Base-by-base conservation (phyloP, 2,888 invertebrate genomes). In the Eurois occulta region DNA sequence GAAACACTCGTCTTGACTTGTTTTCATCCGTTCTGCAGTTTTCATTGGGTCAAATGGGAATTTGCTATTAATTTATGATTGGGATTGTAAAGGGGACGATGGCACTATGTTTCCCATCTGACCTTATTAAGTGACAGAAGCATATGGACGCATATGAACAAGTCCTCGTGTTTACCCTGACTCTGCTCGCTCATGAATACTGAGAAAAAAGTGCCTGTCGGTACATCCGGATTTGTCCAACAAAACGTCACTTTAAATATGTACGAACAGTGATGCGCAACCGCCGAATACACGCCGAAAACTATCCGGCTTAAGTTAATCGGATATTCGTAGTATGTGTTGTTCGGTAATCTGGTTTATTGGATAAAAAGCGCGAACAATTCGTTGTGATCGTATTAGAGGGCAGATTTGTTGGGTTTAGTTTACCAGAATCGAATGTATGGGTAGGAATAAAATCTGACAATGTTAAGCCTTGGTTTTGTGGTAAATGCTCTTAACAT, bases 231-330 rank as follows among this genome's bases (percentile, higher is more conserved):
- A 75, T 75, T 72, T 46, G 78, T 65, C 74, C 66, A 46, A 80
- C 48, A 79, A 74, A 77, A 70, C 67, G 58, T 65, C 68, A 71
- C 64, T 80, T 86, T 78, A 81, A 86, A 86, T 75, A 86, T 86
- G 65, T 84, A 77, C 83, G 48, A 66, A 43, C 78, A 86, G 85
- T 78, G 87, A 77, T 70, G 84, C 35, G 70, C 52, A 46, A 52
- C 73, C 60, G 38, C 35, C 46, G 72, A 72, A 75, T 75, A 52
- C 74, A 65, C 60, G 62, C 58, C 55, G 78, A 73, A 73, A 78
- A 86, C 86, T 84, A 78, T 83, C 73, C 86, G 86, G 86, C 78
- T 86, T 78, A 76, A 72, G 75, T 67, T 84, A 86, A 86, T 82
- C 86, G 86, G 86, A 84, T 86, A 86, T 71, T 84, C 78, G 71